Evolutionary conservation across 2,797 vertebrate species (phyloP).

Genomic region (Darevskia mixta): DNA sequence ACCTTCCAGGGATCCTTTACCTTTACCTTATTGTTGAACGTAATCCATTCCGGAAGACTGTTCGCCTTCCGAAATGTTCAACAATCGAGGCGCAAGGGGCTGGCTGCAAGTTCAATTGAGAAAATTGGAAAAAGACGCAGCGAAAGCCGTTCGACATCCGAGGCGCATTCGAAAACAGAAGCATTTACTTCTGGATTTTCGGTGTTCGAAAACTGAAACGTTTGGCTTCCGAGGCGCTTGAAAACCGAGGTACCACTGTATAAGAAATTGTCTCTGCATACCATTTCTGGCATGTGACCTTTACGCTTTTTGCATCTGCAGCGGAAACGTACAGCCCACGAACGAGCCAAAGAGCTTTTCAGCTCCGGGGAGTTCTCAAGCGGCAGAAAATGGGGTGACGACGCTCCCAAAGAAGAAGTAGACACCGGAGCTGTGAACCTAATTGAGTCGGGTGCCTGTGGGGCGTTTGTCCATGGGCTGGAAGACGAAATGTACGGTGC

Average conservation of each 20-base stretch:
- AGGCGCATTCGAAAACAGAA: rapidly evolving
- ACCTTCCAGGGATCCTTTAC: too few relatives aligned
- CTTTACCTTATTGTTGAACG: too few relatives aligned
- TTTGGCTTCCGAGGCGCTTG: rapidly evolving
- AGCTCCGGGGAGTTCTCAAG: conserved; percentile 97
- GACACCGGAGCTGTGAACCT: conserved; percentile 94
- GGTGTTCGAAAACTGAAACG: too few relatives aligned
- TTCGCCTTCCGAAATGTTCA: too few relatives aligned
- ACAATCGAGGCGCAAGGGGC: too few relatives aligned
- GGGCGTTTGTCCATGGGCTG: conserved; percentile 97
- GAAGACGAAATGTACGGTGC: conserved; percentile 99
- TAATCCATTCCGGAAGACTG: too few relatives aligned
- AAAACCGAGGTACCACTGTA: not conserved
- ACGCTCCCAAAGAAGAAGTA: conserved; percentile 94
- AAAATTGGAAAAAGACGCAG: too few relatives aligned
- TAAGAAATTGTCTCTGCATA: not conserved
- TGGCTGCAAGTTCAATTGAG: too few relatives aligned
- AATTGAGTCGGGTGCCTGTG: conserved; percentile 96
- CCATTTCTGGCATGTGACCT: not conserved
- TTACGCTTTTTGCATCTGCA: conserved; percentile 67
- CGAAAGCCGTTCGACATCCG: too few relatives aligned
- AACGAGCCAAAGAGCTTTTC: conserved; percentile 95
- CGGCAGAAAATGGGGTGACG: conserved; percentile 96
- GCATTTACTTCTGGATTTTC: too few relatives aligned
- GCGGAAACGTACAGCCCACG: conserved; percentile 96